These are phyloP conservation scores for Notodonta ziczac DNA, from an alignment of 2,888 invertebrate species.

Conservation along the genomic window DNA sequence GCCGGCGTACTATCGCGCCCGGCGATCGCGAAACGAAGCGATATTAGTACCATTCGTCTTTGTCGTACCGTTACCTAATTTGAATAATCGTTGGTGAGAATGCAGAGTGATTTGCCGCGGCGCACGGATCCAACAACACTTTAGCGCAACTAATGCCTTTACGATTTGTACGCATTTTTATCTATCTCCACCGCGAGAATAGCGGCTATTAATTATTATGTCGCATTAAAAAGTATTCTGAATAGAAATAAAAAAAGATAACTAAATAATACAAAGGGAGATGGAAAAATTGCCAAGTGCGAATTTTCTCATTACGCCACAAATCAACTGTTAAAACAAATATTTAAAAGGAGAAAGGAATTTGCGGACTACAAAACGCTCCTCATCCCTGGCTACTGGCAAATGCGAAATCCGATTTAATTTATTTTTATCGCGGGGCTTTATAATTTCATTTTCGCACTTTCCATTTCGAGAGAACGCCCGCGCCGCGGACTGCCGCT, in stretches of 20 bases:
- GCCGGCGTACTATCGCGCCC: slow-evolving; percentile 66
- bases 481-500: slow-evolving; percentile 79
- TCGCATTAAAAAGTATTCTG: slow-evolving; percentile 30
- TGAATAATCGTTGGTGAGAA: slow-evolving; percentile 84
- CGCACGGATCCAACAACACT: slow-evolving; percentile 47
- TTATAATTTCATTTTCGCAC: slow-evolving; percentile 86
- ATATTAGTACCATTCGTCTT: slow-evolving; percentile 84
- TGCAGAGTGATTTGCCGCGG: slow-evolving; percentile 75
- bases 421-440: slow-evolving; percentile 84
- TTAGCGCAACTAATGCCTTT: slow-evolving; percentile 35
- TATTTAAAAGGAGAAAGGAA: slow-evolving; percentile 81
- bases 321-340: slow-evolving; percentile 83
- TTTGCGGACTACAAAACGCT: slow-evolving; percentile 79
- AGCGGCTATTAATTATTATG: slow-evolving; percentile 25
- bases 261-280: slow-evolving; percentile 56
- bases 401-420: slow-evolving; percentile 84
- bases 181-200: slow-evolving; percentile 30
- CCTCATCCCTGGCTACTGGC: slow-evolving; percentile 80
- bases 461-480: slow-evolving; percentile 82
- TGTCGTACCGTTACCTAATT: slow-evolving; percentile 83
- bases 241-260: slow-evolving; percentile 49
- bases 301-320: slow-evolving; percentile 81
- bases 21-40: slow-evolving; percentile 72
- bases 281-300: slow-evolving; percentile 70
- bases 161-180: slow-evolving; percentile 33